Evolutionary conservation across 1,140 invertebrate genomes (phyloP).

Genomic region (Anastatus disparis): DNA sequence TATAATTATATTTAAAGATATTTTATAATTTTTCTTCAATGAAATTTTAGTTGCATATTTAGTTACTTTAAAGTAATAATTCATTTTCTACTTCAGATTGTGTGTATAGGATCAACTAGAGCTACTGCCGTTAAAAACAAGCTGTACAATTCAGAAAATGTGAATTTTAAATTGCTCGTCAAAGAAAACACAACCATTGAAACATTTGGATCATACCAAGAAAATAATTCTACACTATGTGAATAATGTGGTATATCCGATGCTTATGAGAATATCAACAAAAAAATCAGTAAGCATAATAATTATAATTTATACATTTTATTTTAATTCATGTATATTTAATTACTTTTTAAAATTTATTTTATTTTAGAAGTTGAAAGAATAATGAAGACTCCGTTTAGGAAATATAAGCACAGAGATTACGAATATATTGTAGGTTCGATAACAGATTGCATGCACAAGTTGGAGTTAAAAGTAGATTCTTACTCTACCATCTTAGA

Average conservation of each 20-base stretch:
- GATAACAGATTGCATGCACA: not conserved
- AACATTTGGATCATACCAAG: not conserved
- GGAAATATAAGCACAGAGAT: not conserved
- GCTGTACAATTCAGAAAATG: not conserved
- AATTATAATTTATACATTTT: not conserved
- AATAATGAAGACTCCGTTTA: not conserved
- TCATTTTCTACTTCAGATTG: not conserved
- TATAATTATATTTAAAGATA: not conserved
- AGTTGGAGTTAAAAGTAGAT: not conserved
- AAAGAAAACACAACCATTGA: not conserved
- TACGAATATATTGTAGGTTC: not conserved
- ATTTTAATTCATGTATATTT: no score
- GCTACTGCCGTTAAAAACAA: not conserved
- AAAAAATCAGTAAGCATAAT: not conserved
- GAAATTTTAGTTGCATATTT: no score
- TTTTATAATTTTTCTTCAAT: no score
- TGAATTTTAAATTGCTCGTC: not conserved
- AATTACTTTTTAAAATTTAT: not conserved
- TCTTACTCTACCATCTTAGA: not conserved
- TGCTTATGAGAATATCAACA: not conserved
- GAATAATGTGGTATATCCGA: not conserved
- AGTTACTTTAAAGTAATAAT: no score
- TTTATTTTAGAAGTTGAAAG: not conserved
- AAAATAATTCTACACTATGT: no score
- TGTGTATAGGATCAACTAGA: not conserved